Conservation (phyloP, 2,797 vertebrate species). For the Garrulus glandarius region DNA sequence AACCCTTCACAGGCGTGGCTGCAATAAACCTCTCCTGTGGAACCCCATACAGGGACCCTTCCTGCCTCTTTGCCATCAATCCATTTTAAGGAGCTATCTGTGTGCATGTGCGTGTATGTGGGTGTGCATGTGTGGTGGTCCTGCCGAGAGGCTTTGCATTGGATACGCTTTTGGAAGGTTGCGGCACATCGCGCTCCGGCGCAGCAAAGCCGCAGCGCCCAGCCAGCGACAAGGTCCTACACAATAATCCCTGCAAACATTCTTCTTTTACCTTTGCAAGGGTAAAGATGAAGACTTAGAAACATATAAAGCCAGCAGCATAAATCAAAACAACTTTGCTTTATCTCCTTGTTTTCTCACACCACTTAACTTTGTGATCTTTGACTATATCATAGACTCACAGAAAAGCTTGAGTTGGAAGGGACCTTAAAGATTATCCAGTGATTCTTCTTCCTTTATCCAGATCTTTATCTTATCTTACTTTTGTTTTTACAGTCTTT, state of each 20-base stretch:
- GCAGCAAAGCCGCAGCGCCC: too few species aligned
- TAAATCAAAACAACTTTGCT: neutral
- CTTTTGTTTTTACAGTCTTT: neutral
- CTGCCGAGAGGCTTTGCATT: too few species aligned
- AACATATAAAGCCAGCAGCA: neutral
- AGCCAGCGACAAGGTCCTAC: too few species aligned
- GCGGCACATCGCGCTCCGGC: too few species aligned
- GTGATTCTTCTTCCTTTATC: neutral
- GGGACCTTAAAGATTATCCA: neutral
- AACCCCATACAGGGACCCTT: too few species aligned
- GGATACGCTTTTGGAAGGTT: too few species aligned
- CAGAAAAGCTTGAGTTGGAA: neutral
- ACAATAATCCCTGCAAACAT: neutral
- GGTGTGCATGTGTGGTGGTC: too few species aligned
- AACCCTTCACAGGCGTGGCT: too few species aligned
- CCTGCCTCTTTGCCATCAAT: too few species aligned
- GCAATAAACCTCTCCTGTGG: too few species aligned
- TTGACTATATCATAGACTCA: neutral
- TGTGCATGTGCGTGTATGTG: too few species aligned
- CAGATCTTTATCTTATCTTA: neutral
- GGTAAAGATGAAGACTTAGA: neutral
- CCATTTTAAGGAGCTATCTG: too few species aligned
- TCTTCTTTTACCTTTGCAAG: neutral
- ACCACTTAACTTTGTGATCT: neutral
- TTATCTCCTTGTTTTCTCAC: neutral